Base-by-base conservation (phyloP, 2,797 vertebrate genomes). In the Serranus cabrilla region DNA sequence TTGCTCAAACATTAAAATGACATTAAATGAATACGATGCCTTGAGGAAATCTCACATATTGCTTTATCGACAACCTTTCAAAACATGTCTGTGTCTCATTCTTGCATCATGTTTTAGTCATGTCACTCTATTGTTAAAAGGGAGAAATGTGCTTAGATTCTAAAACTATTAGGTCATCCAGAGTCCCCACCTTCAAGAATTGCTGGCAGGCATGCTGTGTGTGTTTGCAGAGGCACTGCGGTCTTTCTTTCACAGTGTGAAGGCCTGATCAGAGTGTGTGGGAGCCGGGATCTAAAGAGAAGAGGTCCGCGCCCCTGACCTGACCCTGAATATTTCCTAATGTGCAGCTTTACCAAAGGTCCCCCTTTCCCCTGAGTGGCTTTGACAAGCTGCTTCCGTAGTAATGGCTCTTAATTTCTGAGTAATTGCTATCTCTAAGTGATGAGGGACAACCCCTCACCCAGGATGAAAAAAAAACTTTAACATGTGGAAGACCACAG, bases 391-490 rank as follows among this genome's bases (percentile, higher is more conserved):
- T 89, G 87, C 92, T 95, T 95, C 94, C 93, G 83, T 88, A 81
- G 91, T 90, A 94, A 91, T 90, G 84, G 74, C 87, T 90, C 92
- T 94, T 95, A 93, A 95, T 95, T 93, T 93, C 85, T 81, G 83
- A 91, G 93, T 95, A 94, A 95, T 94, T 94, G 90, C 93, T 94
- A 95, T 95, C 94, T 94, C 90, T 91, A 83, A 83, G 91, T 78
- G 89, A 92, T 81, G 89, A 91, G 77, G 81, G 82, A 88, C 82
- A 87, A 84, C 88, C 85, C 90, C 71, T 92, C 89, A 89, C 88
- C 88, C 88, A 63, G 79, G 74, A 71, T 80, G 84, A 82, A 91
- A 88, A 90, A 87, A 91, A 86, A 47, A 49, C 49, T 42, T 79
- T 9, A 86, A 89, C 82, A 90, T 91, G 88, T 90, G 86, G 85